These are phyloP conservation scores for Iselma pallidipennis DNA, from an alignment of 2,888 invertebrate species.

Conservation along the genomic window DNA sequence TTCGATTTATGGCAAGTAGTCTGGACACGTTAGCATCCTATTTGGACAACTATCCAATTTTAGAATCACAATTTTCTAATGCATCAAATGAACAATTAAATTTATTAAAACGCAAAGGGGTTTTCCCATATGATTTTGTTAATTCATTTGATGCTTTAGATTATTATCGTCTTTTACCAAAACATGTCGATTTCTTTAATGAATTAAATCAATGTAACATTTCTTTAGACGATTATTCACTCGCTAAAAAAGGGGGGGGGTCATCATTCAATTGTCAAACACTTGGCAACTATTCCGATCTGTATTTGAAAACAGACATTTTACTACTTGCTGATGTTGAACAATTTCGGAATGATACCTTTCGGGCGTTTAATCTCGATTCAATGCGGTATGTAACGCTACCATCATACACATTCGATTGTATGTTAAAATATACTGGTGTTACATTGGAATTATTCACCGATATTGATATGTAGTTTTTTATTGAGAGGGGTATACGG, in stretches of 20 bases:
- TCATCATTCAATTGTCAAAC: slow-evolving; percentile 37
- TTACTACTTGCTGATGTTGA: slow-evolving; percentile 48
- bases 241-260: slow-evolving; percentile 47
- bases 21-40: too few relatives aligned
- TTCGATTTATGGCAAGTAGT: too few relatives aligned
- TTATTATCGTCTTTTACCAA: too few relatives aligned
- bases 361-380: slow-evolving; percentile 45
- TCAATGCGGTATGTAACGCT: slow-evolving; percentile 38
- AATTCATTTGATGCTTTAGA: too few relatives aligned
- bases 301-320: slow-evolving; percentile 49
- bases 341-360: slow-evolving; percentile 41
- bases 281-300: slow-evolving; percentile 45
- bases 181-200: slow-evolving; percentile 34
- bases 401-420: slow-evolving; percentile 41
- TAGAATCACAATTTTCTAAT: too few relatives aligned
- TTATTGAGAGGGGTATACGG: slow-evolving; percentile 41
- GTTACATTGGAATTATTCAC: slow-evolving; percentile 36
- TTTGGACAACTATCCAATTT: too few relatives aligned
- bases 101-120: too few relatives aligned
- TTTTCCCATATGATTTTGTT: too few relatives aligned
- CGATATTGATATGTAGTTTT: slow-evolving; percentile 41
- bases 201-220: slow-evolving; percentile 30
- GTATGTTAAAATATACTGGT: slow-evolving; percentile 38
- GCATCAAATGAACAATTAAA: too few relatives aligned
- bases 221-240: slow-evolving; percentile 39